Percentiles rank a stretch among this genome's conserved stretches.
Evolutionary conservation across 2,113 vertebrate species (phyloP).

Genomic region (Clarias macrocephalus): DNA sequence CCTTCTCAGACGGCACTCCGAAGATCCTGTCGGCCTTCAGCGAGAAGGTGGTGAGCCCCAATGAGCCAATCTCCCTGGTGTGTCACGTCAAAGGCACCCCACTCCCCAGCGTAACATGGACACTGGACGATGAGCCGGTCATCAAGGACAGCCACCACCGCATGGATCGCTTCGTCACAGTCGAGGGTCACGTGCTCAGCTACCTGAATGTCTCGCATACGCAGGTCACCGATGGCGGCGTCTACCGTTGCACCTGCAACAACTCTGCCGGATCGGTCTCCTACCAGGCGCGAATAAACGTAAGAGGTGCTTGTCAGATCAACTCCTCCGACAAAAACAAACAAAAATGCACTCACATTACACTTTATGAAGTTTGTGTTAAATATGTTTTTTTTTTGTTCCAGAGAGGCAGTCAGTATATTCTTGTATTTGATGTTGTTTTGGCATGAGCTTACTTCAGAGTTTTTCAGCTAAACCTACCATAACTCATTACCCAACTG

Average conservation of each 20-base stretch:
- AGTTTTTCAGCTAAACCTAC: neutral
- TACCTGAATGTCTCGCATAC: conserved; percentile 96
- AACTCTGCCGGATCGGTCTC: conserved; percentile 96
- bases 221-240: conserved; percentile 93
- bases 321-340: conserved; percentile 90
- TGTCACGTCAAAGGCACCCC: conserved; percentile 97
- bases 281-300: conserved; percentile 99
- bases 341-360: conserved; percentile 72
- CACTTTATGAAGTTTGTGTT: conserved; percentile 60
- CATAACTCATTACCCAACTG: too few relatives aligned
- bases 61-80: conserved; percentile 91
- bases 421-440: neutral
- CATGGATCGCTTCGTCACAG: conserved; percentile 90
- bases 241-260: conserved; percentile 97
- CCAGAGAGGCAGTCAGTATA: neutral
- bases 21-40: conserved; percentile 97
- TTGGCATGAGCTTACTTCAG: neutral
- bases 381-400: neutral
- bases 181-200: conserved; percentile 92
- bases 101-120: conserved; percentile 89
- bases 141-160: conserved; percentile 91
- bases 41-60: conserved; percentile 94
- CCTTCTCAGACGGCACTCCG: conserved; percentile 87
- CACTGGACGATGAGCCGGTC: conserved; percentile 90
- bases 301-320: conserved; percentile 99